Base-by-base conservation (phyloP, 2,113 vertebrate genomes). In the Psittacus erithacus region DNA sequence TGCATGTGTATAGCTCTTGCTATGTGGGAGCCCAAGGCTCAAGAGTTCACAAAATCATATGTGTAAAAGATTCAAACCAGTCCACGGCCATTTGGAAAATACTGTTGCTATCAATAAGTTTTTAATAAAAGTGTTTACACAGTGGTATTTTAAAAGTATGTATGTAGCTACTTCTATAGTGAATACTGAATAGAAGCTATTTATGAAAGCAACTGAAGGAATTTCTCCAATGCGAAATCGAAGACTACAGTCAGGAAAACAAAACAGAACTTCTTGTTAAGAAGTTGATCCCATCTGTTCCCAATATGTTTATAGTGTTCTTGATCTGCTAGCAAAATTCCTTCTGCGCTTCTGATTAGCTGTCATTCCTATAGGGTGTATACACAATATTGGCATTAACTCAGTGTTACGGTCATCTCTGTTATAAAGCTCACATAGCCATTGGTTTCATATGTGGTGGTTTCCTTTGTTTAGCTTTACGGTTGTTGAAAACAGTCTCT, bases 221-320 rank as follows among this genome's bases (percentile, higher is more conserved):
- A 65, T 73, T 88, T 88, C 59, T 95, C 59, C 74, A 87, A 2
- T 38, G 44, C 87, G 57, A 79, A 78, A 35, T 88, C 53, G 19
- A 76, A 71, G 35, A 14, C 71, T 55, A 70, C 53, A 50, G 16
- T 47, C 27, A 62, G 38, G 62, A 68, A 71, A 91, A 81, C 31
- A 83, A 50, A 91, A 12, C 10, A 78, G 35, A 62, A 28, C 55
- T 86, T 88, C 25, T 86, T n/a, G 76, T 52, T 33, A 79, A 64
- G 47, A 68, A 75, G 80, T 49, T 57, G 35, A 62, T 91, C 25
- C 77, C 74, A 60, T 84, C 65, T 91, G 47, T 89, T 95, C 80
- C 87, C 52, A 29, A 7, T 28, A n/a, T 87, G 65, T 65, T 92
- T 76, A 39, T 1, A 5, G 24, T 49, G 38, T 31, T 90, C 83